Evolutionary conservation across 2,888 invertebrate species (phyloP), one percentile per base, ranked within the genome.

Genomic region (Microctonus hyperodae): DNA sequence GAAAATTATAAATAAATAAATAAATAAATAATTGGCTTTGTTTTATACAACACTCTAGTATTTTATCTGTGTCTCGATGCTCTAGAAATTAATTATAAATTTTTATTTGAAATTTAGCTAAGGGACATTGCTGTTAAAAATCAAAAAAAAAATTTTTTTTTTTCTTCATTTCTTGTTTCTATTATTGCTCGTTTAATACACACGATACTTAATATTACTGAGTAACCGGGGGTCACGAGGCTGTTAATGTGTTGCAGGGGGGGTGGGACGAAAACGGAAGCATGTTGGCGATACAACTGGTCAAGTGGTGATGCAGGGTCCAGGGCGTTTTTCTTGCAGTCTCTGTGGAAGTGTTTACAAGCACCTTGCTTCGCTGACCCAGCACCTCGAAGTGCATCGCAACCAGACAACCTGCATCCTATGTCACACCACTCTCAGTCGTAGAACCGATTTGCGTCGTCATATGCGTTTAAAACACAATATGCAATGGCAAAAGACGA

Each of bases 351-450:
- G 83, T 79, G 83, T 83, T 75, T 83, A 83, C 82, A 83, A 82
- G 79, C 83, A 83, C 77, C 83, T 83, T 71, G 83, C 83, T 79
- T 83, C 83, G 79, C 81, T 83, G 76, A 83, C 83, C 75, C 83
- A 83, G 82, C 83, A 83, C 81, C 83, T 83, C 65, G 83, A 83
- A 81, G 83, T 83, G 81, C 83, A 83, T 80, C 83, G 83, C 78
- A 83, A 83, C 81, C 83, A 83, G 81, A 83, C 83, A 76, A 83
- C 83, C 80, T 83, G 83, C 82, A 78, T 83, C 78, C 80, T 83
- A 74, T 83, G 83, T 79, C 79, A 83, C 78, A 83, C 83, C 79
- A 83, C 83, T 76, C 83, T 83, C 79, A 83, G 83, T 82, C 83
- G 83, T 81, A 83, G 83, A 81, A 83, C 83, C 79, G 83, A 83